phyloP scores from a whole-genome alignment of 1,140 invertebrate genomes.

The Ditylenchus dipsaci region DNA sequence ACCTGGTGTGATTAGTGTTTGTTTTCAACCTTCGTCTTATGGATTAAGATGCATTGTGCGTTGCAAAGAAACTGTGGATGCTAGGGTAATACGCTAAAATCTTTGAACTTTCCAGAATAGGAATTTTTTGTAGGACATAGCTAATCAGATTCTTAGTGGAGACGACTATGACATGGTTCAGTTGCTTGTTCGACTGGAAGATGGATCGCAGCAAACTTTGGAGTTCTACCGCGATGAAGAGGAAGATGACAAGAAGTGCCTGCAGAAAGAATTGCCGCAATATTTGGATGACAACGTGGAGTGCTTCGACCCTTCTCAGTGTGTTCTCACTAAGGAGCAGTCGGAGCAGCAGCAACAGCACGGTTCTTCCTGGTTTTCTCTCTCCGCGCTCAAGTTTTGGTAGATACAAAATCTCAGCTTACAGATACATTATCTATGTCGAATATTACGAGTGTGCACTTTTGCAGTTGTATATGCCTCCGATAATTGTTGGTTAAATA shows the following conservation, averaged over 20 bases:
- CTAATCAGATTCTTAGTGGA: neutral
- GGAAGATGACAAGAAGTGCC: neutral
- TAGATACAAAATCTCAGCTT: neutral
- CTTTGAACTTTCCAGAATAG: neutral
- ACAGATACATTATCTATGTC: too few relatives aligned
- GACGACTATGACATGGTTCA: neutral
- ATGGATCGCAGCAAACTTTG: conserved; percentile 2
- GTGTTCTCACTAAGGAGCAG: conserved; percentile 8
- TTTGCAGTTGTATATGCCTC: too few relatives aligned
- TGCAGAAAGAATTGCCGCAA: neutral
- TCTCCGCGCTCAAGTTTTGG: conserved; percentile 7
- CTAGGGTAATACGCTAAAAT: conserved; percentile 4
- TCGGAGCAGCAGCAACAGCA: neutral
- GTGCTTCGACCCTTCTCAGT: conserved; percentile 1
- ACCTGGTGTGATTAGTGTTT: conserved; percentile 7
- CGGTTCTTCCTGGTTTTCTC: neutral
- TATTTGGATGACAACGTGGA: conserved; percentile 9
- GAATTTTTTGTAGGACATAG: neutral
- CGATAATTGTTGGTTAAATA: too few relatives aligned
- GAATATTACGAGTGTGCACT: too few relatives aligned
- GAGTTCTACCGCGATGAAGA: conserved; percentile 5
- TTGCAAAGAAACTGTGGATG: conserved; percentile 1
- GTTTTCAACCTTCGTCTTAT: conserved; percentile 1
- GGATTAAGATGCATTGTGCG: conserved; percentile 3
- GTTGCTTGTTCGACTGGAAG: neutral